phyloP scores from a whole-genome alignment of 1,140 invertebrate species.

The Drosophila arawakana region DNA sequence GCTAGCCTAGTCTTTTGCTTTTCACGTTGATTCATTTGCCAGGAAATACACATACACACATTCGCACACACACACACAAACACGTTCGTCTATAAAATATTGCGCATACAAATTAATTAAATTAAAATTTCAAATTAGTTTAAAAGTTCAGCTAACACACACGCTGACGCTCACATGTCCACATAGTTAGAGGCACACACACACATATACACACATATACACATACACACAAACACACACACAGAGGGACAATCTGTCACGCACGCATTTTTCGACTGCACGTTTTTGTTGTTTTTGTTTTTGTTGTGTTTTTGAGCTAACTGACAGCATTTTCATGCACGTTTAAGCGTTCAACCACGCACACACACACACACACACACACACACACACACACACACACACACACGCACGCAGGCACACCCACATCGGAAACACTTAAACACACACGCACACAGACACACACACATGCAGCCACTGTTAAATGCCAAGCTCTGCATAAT shows the following conservation, averaged over 20 bases:
- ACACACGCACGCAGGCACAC: conserved; percentile 10
- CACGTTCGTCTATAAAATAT: conserved; percentile 45
- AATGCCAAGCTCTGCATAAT: conserved; percentile 64
- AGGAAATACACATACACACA: neutral
- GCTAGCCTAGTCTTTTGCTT: too few relatives aligned
- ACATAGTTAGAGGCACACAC: conserved; percentile 4
- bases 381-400: conserved; percentile 6
- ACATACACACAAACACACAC: conserved; percentile 7
- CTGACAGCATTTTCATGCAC: conserved; percentile 67
- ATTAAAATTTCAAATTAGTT: conserved; percentile 79
- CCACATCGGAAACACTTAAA: conserved; percentile 16
- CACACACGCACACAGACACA: conserved; percentile 13
- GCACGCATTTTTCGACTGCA: conserved; percentile 54
- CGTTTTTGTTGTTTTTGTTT: conserved; percentile 24
- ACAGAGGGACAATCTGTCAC: conserved; percentile 41
- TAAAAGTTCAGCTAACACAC: conserved; percentile 60
- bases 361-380: conserved; percentile 22
- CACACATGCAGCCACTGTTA: conserved; percentile 13
- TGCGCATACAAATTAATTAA: conserved; percentile 72
- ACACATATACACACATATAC: conserved; percentile 1
- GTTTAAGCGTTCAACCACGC: conserved; percentile 57
- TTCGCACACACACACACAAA: neutral
- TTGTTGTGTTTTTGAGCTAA: conserved; percentile 16
- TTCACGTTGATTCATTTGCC: too few relatives aligned
- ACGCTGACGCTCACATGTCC: conserved; percentile 4